These are phyloP conservation scores for Crossaster papposus DNA, from an alignment of 53 echinoderm and acorn worm species.

Conservation along the genomic window DNA sequence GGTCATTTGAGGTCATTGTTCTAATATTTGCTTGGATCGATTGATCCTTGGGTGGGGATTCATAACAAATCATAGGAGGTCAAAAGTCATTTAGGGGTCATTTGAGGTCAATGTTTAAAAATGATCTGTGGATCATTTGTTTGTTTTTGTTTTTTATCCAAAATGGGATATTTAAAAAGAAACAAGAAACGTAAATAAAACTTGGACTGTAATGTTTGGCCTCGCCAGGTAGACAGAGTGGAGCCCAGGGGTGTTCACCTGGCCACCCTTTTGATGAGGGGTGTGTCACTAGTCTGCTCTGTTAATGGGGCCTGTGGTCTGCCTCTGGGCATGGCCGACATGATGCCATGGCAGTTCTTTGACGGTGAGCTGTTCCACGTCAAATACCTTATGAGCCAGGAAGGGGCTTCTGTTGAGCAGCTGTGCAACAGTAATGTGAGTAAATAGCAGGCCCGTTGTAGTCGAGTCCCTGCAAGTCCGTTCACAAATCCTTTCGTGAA, in stretches of 20 bases:
- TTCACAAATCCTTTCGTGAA: no score
- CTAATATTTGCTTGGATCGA: no score
- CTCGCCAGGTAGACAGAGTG: slow-evolving; percentile 60
- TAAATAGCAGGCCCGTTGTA: neutral
- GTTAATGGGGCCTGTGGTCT: slow-evolving; percentile 62
- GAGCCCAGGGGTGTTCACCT: slow-evolving; percentile 73
- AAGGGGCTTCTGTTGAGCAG: slow-evolving; percentile 19
- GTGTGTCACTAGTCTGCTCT: slow-evolving; percentile 8
- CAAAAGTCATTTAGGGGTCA: no score
- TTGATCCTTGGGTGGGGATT: no score
- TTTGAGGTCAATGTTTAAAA: no score
- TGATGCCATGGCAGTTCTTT: slow-evolving; percentile 69
- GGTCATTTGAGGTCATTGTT: no score
- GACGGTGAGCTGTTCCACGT: slow-evolving; percentile 82
- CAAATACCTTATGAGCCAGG: slow-evolving; percentile 72
- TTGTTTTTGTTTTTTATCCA: no score
- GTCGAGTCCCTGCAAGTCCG: no score
- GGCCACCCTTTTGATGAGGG: slow-evolving; percentile 69
- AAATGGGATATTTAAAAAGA: no score
- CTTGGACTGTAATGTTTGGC: neutral
- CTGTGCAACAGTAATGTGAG: slow-evolving; percentile 69
- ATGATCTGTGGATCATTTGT: no score
- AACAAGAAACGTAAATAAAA: neutral
- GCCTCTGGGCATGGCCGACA: slow-evolving; percentile 60
- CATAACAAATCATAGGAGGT: no score